phyloP scores from a whole-genome alignment of 2,797 vertebrate genomes.

The Onychomys arenicola region DNA sequence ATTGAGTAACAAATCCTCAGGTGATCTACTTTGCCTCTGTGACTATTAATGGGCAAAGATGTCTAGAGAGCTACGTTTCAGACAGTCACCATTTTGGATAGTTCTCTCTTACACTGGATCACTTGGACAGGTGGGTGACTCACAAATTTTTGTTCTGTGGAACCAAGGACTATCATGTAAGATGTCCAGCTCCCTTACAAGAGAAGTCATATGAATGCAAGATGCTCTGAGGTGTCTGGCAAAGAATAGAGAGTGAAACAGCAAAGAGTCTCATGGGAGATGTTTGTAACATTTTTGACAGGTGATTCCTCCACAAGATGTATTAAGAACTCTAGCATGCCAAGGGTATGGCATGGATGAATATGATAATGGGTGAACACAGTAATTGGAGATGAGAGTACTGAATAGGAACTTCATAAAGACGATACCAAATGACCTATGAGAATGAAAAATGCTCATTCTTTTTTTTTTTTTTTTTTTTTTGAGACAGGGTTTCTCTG shows the following conservation, averaged over 20 bases:
- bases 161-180: background rate
- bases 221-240: too few species aligned
- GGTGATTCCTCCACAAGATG: background rate
- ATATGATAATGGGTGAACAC: background rate
- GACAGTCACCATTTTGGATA: background rate
- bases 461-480: too few species aligned
- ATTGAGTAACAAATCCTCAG: background rate
- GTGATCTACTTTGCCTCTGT: background rate
- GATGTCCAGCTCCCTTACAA: background rate
- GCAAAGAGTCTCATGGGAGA: background rate
- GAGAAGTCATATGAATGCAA: background rate
- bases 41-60: background rate
- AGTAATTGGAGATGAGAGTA: background rate
- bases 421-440: background rate
- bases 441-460: too few species aligned
- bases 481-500: too few species aligned
- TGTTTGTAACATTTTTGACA: background rate
- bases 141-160: background rate
- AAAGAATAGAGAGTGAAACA: background rate
- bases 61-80: background rate
- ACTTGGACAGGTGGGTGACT: background rate
- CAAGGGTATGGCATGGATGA: too few species aligned
- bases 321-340: background rate
- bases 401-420: background rate
- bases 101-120: background rate